Base-by-base conservation (phyloP, 2,113 vertebrate species). In the Desmodus rotundus region DNA sequence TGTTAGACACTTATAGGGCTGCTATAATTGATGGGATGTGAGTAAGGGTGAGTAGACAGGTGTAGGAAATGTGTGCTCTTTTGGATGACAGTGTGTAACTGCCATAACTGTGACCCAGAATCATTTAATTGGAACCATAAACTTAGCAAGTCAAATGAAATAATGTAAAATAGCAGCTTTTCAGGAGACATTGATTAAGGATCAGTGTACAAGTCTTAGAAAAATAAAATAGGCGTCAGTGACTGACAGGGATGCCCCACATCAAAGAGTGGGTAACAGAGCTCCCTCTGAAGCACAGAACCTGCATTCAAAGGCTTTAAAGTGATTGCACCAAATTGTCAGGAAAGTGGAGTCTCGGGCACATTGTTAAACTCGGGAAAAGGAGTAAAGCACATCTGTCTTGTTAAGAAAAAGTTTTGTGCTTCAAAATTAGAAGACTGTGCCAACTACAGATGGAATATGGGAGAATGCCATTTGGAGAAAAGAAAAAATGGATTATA, bases 141-240 rank as follows among this genome's bases (percentile, higher is more conserved):
- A 87, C 41, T 87, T 94, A 77, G 38, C n/a, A 89, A 97, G 58
- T 89, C 83, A 95, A 96, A 93, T 94, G 28, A 91, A 93, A 92
- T 31, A 84, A 14, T 58, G 14, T 83, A 85, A 89, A 86, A 78
- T 5, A 76, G 9, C 7, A 82, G 24, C 20, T 28, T 95, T 87
- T 58, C 36, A 76, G 8, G 9, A 19, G 9, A 82, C 12, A 58
- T 13, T 93, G 38, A 83, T 58, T 86, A 95, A 90, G 24, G 26
- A 90, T 93, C 54, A 50, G 67, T 20, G 33, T 54, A 14, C 13
- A 73, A 45, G 11, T 38, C 4, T 76, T 58, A 74, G 58, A 94
- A 94, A 92, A 74, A 82, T 89, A 36, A 14, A 89, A 36, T 36
- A 47, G 58, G 16, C 26, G 76, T 1, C 24, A 28, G 5, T 63